These are phyloP conservation scores for Eubasilissa splendida DNA, from an alignment of 2,888 invertebrate species.

Conservation along the genomic window DNA sequence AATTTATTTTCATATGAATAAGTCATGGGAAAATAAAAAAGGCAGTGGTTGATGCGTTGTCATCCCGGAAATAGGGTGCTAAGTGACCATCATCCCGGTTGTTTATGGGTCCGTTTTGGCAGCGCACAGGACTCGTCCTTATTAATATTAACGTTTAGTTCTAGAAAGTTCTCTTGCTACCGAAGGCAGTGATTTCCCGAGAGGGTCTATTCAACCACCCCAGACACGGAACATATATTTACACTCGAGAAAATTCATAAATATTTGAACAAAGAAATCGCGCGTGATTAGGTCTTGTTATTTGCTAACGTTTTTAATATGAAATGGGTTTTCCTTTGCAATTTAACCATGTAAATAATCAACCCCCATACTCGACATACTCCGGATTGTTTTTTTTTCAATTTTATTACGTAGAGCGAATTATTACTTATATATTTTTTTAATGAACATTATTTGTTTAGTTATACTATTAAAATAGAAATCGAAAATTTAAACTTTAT, in stretches of 20 bases:
- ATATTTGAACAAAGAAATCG: constrained; percentile 8
- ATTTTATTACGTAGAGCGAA: too few species aligned
- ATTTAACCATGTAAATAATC: too few species aligned
- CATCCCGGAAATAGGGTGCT: constrained; percentile 33
- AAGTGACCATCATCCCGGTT: constrained; percentile 28
- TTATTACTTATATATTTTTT: too few species aligned
- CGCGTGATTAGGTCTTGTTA: constrained; percentile 12
- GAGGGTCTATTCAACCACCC: constrained; percentile 15
- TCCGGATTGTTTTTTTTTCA: too few species aligned
- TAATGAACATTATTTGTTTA: too few species aligned
- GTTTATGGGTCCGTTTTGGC: constrained; percentile 43
- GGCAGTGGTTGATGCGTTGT: constrained; percentile 22
- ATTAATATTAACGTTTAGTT: constrained; percentile 53
- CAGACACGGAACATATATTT: constrained; percentile 11
- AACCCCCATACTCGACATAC: too few species aligned
- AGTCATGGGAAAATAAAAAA: background rate
- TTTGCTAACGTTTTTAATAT: background rate
- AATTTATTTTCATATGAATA: constrained; percentile 27
- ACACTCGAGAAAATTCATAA: constrained; percentile 7
- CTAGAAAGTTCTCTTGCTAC: constrained; percentile 40
- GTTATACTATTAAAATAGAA: too few species aligned
- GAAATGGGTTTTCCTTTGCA: too few species aligned
- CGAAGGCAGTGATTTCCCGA: constrained; percentile 44
- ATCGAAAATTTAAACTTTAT: too few species aligned
- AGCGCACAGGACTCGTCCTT: constrained; percentile 11